Conservation (phyloP, 2,888 invertebrate genomes). For the Catonia carolina region DNA sequence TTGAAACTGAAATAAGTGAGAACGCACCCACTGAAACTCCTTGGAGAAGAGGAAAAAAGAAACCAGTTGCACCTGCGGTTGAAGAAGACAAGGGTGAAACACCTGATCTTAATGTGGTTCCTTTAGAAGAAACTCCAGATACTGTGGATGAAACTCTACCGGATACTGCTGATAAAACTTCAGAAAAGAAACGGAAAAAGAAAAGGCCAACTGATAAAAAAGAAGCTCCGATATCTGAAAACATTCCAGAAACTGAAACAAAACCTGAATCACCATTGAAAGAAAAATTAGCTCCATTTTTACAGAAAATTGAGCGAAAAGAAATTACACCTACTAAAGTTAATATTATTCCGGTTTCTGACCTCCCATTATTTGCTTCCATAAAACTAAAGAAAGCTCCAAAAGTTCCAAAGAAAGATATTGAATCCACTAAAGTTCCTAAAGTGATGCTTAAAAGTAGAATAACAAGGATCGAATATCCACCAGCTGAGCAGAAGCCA, state of each 20-base stretch:
- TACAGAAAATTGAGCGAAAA: conserved; percentile 26
- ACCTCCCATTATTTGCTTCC: conserved; percentile 56
- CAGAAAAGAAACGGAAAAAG: conserved; percentile 3
- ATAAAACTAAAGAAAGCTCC: conserved; percentile 44
- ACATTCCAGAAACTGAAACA: background rate
- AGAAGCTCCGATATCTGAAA: background rate
- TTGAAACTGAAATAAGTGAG: too few relatives aligned
- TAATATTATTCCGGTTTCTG: conserved; percentile 36
- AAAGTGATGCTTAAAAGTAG: conserved; percentile 65
- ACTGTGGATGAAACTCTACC: background rate
- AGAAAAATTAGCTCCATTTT: conserved; percentile 5
- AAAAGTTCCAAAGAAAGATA: conserved; percentile 47
- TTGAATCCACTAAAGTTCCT: conserved; percentile 47
- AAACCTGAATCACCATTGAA: conserved; percentile 8
- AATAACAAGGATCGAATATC: conserved; percentile 50
- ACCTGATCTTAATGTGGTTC: too few relatives aligned
- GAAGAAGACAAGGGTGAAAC: too few relatives aligned
- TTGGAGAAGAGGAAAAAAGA: too few relatives aligned
- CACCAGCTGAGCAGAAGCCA: conserved; percentile 41
- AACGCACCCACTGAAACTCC: too few relatives aligned
- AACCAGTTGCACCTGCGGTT: too few relatives aligned
- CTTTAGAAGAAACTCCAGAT: background rate
- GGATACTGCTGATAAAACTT: background rate
- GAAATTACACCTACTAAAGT: conserved; percentile 29
- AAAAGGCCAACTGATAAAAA: conserved; percentile 1